phyloP scores from a whole-genome alignment of 2,888 invertebrate genomes.

The Chloromyia formosa region DNA sequence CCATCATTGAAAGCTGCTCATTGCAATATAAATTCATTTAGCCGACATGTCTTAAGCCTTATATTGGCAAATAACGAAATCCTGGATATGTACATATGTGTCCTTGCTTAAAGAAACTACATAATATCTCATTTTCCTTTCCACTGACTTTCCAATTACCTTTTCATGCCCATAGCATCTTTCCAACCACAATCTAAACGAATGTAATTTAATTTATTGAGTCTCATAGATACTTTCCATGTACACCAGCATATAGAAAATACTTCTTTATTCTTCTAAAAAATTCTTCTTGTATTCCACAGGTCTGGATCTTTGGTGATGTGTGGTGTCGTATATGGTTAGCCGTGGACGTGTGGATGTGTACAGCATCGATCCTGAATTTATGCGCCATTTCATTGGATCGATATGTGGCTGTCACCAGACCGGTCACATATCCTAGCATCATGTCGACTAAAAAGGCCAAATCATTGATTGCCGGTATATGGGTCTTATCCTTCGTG shows the following conservation, averaged over 20 bases:
- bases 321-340: constrained; percentile 97
- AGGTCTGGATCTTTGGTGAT: constrained; percentile 97
- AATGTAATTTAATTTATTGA: constrained; percentile 34
- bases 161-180: no score
- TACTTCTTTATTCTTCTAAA: no score
- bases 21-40: no score
- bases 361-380: constrained; percentile 96
- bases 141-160: no score
- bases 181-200: background rate
- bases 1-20: no score
- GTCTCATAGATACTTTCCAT: background rate
- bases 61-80: no score
- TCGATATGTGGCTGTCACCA: constrained; percentile 95
- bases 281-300: constrained; percentile 50
- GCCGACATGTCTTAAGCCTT: no score
- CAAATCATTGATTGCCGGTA: constrained; percentile 85
- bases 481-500: constrained; percentile 95
- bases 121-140: no score
- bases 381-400: constrained; percentile 94
- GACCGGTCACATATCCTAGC: constrained; percentile 94
- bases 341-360: constrained; percentile 98
- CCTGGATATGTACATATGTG: no score
- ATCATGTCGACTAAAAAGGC: constrained; percentile 87
- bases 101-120: no score
- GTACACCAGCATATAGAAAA: no score